These are phyloP conservation scores for Diacarnus erythraeanus DNA, from an alignment of 37 sponge, comb jelly and placozoan species.

Conservation along the genomic window DNA sequence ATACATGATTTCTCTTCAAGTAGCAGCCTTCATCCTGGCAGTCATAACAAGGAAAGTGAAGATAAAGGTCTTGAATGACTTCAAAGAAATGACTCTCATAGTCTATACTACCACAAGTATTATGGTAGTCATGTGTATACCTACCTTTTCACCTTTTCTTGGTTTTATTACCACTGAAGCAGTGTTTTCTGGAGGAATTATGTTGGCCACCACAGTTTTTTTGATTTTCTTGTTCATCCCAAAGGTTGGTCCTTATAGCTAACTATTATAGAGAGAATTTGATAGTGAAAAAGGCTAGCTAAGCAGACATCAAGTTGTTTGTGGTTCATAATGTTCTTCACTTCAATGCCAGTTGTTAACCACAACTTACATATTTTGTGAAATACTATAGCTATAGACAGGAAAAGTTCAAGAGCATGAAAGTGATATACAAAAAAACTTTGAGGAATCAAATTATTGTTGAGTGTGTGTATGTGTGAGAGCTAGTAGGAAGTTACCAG, in stretches of 20 bases:
- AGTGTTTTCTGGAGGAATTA: neutral
- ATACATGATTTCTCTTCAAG: neutral
- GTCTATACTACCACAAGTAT: neutral
- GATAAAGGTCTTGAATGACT: neutral
- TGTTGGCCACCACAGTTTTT: neutral
- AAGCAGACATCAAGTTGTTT: too few species aligned
- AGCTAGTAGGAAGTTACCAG: too few species aligned
- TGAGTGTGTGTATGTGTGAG: too few species aligned
- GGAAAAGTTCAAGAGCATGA: too few species aligned
- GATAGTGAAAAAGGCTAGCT: too few species aligned
- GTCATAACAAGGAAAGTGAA: neutral
- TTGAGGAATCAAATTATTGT: too few species aligned
- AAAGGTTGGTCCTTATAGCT: neutral
- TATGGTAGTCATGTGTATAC: neutral
- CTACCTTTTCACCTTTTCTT: neutral
- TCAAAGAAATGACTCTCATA: neutral
- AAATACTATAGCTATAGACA: too few species aligned
- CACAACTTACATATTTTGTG: too few species aligned
- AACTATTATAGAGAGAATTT: too few species aligned
- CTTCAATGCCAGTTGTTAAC: too few species aligned
- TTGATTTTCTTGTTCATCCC: neutral
- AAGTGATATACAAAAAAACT: too few species aligned
- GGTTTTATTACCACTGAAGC: neutral
- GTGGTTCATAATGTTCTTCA: too few species aligned
- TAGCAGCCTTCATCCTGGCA: neutral